Percentiles rank a stretch among this genome's conserved stretches.
phyloP scores from a whole-genome alignment of 2,888 invertebrate species.

The Xylocampa areola region DNA sequence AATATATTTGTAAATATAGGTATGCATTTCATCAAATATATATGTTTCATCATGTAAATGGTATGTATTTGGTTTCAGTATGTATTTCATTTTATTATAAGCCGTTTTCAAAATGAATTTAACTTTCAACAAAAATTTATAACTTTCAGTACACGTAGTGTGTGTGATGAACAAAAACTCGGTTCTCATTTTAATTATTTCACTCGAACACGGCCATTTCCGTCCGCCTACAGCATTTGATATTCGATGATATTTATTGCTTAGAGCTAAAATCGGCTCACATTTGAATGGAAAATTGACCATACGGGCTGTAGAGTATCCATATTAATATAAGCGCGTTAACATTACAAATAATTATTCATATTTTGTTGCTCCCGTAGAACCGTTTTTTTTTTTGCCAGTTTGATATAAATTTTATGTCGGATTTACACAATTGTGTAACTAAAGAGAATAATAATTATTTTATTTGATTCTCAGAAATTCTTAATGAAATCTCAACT shows the following conservation, averaged over 20 bases:
- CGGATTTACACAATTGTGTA: too few species aligned
- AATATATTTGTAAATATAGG: slow-evolving; percentile 49
- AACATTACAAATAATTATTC: slow-evolving; percentile 16
- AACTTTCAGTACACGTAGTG: too few species aligned
- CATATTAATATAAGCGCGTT: neutral
- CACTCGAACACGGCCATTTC: slow-evolving; percentile 36
- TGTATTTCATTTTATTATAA: too few species aligned
- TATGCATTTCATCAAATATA: too few species aligned
- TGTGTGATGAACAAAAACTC: slow-evolving; percentile 48
- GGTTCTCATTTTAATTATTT: slow-evolving; percentile 46
- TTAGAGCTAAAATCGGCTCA: slow-evolving; percentile 26
- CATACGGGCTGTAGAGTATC: slow-evolving; percentile 7
- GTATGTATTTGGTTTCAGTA: too few species aligned
- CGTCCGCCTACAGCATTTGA: slow-evolving; percentile 34
- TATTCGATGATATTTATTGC: slow-evolving; percentile 23
- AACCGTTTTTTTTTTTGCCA: neutral
- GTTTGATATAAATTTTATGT: slow-evolving; percentile 1
- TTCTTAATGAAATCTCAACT: too few species aligned
- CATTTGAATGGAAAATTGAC: neutral
- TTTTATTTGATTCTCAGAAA: slow-evolving; percentile 17
- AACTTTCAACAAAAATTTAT: too few species aligned
- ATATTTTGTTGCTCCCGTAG: slow-evolving; percentile 3
- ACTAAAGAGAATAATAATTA: slow-evolving; percentile 2
- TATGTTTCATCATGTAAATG: too few species aligned
- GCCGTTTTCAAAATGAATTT: too few species aligned